Evolutionary conservation across 2,888 invertebrate species (phyloP).

Genomic region (Geotrupes spiniger): DNA sequence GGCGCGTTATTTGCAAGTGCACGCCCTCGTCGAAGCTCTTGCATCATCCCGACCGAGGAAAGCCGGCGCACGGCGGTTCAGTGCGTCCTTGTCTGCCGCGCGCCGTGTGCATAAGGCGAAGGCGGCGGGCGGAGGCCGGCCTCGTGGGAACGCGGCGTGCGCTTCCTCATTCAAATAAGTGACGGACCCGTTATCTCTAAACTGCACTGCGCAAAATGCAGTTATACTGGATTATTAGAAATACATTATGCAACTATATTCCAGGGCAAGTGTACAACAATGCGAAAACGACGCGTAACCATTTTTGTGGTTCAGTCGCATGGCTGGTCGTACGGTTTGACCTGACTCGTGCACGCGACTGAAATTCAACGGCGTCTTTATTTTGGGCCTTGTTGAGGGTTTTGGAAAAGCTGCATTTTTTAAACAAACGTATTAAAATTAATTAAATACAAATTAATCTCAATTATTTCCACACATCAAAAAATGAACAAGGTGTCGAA

Average conservation of each 20-base stretch:
- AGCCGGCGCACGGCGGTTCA: slow-evolving; percentile 6
- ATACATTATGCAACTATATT: slow-evolving; percentile 5
- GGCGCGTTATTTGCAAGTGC: slow-evolving; percentile 14
- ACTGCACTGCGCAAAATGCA: slow-evolving; percentile 17
- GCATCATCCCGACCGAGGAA: not conserved
- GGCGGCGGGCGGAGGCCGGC: slow-evolving; percentile 9
- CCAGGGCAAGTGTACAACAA: not conserved
- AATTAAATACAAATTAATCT: too few species aligned
- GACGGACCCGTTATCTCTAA: slow-evolving; percentile 34
- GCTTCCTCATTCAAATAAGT: slow-evolving; percentile 40
- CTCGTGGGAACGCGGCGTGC: slow-evolving; percentile 38
- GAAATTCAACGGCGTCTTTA: too few species aligned
- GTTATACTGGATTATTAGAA: slow-evolving; percentile 7
- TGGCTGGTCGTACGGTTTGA: too few species aligned
- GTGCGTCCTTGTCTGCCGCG: slow-evolving; percentile 18
- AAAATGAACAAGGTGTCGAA: too few species aligned
- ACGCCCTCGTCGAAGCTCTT: slow-evolving; percentile 11
- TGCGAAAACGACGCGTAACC: not conserved
- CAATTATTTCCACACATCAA: too few species aligned
- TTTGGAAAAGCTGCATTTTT: too few species aligned
- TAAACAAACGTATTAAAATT: too few species aligned
- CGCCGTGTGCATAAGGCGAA: slow-evolving; percentile 7
- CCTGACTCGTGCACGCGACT: too few species aligned
- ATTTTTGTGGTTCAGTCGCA: too few species aligned
- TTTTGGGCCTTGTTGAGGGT: too few species aligned